Evolutionary conservation across 1,140 invertebrate genomes (phyloP).

Genomic region (Nasonia longicornis): DNA sequence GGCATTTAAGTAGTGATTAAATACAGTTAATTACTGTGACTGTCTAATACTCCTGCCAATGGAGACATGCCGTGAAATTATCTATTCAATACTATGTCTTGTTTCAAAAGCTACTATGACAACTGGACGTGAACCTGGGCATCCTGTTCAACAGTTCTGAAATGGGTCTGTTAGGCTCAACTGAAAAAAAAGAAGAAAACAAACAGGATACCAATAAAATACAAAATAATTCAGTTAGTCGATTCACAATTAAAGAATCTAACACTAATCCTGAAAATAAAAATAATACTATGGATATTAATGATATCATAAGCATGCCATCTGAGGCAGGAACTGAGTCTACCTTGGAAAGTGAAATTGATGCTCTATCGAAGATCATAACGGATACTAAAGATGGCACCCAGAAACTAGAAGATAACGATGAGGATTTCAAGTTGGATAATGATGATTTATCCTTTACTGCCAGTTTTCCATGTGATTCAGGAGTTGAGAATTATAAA

Average conservation of each 20-base stretch:
- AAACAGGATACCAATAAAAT: neutral
- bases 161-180: neutral
- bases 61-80: neutral
- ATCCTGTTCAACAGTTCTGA: neutral
- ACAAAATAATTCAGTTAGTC: neutral
- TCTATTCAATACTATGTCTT: neutral
- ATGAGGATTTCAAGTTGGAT: slow-evolving; percentile 35
- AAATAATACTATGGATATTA: slow-evolving; percentile 54
- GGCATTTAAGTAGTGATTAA: neutral
- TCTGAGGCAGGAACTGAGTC: slow-evolving; percentile 59
- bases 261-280: neutral
- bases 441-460: slow-evolving; percentile 30
- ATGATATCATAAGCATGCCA: slow-evolving; percentile 60
- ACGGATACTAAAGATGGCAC: slow-evolving; percentile 57
- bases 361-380: slow-evolving; percentile 65
- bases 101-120: neutral
- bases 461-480: slow-evolving; percentile 12
- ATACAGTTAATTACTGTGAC: neutral
- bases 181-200: slow-evolving; percentile 8
- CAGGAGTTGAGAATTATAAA: slow-evolving; percentile 16
- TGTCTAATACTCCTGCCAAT: neutral
- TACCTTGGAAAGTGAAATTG: slow-evolving; percentile 65
- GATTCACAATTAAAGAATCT: neutral
- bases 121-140: neutral
- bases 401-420: slow-evolving; percentile 31